A percentile compares a stretch with the other conserved stretches of the same genome.
Conservation (phyloP, 35 echinoderm and acorn worm genomes). For the Hemicentrotus pulcherrimus region DNA sequence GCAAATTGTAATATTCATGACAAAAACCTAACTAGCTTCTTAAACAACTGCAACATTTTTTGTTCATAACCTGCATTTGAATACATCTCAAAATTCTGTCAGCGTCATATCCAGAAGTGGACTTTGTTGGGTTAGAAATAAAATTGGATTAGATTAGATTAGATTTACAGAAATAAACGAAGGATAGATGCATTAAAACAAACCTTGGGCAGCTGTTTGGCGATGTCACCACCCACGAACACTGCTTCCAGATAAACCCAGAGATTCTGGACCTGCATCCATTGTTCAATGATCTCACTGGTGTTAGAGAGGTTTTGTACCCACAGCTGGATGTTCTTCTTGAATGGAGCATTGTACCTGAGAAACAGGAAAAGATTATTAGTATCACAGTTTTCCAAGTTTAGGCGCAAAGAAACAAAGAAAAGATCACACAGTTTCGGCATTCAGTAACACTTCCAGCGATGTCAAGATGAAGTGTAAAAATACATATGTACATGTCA, state of each 20-base stretch:
- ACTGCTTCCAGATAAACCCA: conserved; percentile 98
- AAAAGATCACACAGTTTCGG: too few relatives aligned
- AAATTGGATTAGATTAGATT: background rate
- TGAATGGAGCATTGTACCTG: conserved; percentile 98
- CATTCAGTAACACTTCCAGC: too few relatives aligned
- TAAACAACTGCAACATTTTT: too few relatives aligned
- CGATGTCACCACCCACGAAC: conserved; percentile 98
- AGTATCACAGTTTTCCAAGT: too few relatives aligned
- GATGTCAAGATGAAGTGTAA: too few relatives aligned
- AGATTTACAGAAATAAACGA: background rate
- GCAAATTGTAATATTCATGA: too few relatives aligned
- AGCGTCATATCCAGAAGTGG: background rate
- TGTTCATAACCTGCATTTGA: too few relatives aligned
- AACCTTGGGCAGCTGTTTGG: conserved; percentile 97
- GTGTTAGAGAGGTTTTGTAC: conserved; percentile 97
- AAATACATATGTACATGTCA: too few relatives aligned
- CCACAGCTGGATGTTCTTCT: conserved; percentile 93
- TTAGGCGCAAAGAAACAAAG: too few relatives aligned
- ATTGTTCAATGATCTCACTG: conserved; percentile 97
- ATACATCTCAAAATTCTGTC: background rate
- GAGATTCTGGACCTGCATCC: conserved; percentile 99
- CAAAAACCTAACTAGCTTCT: too few relatives aligned
- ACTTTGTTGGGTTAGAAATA: background rate
- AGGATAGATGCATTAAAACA: background rate
- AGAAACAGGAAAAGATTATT: background rate